These are phyloP conservation scores for Penaeus vannamei DNA, from an alignment of 1,140 invertebrate species.

Conservation along the genomic window DNA sequence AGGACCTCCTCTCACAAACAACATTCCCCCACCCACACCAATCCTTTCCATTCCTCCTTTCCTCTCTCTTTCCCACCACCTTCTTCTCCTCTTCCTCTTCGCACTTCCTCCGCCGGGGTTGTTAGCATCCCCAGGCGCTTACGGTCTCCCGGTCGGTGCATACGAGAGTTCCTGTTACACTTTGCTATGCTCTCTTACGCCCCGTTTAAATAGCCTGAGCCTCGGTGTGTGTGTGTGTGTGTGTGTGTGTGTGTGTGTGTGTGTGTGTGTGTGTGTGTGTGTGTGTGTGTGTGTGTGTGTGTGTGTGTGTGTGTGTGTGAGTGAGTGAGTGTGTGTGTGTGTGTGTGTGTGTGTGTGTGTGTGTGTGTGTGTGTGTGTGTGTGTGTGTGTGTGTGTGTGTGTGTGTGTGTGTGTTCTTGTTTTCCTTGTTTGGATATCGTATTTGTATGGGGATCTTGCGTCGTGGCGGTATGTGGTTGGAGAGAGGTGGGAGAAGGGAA, in stretches of 20 bases:
- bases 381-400: too few relatives aligned
- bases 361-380: too few relatives aligned
- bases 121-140: neutral
- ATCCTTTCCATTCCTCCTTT: neutral
- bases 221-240: neutral
- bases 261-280: constrained; percentile 16
- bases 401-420: too few relatives aligned
- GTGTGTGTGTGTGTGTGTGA: neutral
- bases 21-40: too few relatives aligned
- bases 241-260: constrained; percentile 14
- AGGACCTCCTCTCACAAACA: too few relatives aligned
- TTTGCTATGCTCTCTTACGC: neutral
- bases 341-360: neutral
- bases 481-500: too few relatives aligned
- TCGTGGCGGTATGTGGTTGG: too few relatives aligned
- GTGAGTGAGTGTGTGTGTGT: neutral
- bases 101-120: neutral
- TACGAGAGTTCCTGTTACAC: constrained; percentile 8
- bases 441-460: too few relatives aligned
- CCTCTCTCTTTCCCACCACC: neutral
- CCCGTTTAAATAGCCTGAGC: neutral
- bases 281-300: neutral
- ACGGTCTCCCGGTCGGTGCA: neutral
- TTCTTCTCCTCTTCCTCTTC: neutral
- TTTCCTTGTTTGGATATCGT: too few relatives aligned